Evolutionary conservation across 1,140 invertebrate genomes (phyloP), one percentile per base, ranked within the genome.

Genomic region (Drosophila malerkotliana): DNA sequence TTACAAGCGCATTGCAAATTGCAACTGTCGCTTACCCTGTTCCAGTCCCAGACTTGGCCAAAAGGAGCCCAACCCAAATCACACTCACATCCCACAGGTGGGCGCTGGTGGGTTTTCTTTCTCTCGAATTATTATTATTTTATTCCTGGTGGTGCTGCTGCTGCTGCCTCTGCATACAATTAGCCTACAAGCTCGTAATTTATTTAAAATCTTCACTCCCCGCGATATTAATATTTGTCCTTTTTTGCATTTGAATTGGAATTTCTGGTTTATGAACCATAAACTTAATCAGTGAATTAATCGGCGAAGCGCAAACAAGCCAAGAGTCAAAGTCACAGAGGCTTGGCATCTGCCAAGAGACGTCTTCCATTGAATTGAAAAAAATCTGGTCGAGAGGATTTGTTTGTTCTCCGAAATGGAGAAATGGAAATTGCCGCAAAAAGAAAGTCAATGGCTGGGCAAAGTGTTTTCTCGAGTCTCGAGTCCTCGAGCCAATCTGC

Each of bases 121-220:
- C 34, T 37, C 34, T 37, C 10, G 55, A 18, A 44, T 44, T 44
- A 44, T 44, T 44, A 44, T 41, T 14, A 10, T 44, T 44, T 14
- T 44, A 12, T 21, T 49, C 44, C 28, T 14, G 18, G 26, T 44
- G 21, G 37, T 52, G 39, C 15, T 44, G 21, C 26, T 52, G 34
- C 26, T 32, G 57, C 34, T 64, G 60, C 68, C 74, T 74, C 49
- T 82, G 82, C 83, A 88, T 88, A 88, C 79, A 88, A 88, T 88
- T 88, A 88, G 84, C 76, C 83, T 68, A 75, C 82, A 85, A 85
- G 67, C 72, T 68, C 63, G 76, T 68, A 85, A 84, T 80, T 80
- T 84, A 85, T 80, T 80, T 85, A 67, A 80, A 74, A 68, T 54
- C 61, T 49, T 21, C 34, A 21, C 9, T 21, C 15, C 41, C 9